Evolutionary conservation across 2,113 vertebrate species (phyloP).

Genomic region (Sphyrna mokarran): DNA sequence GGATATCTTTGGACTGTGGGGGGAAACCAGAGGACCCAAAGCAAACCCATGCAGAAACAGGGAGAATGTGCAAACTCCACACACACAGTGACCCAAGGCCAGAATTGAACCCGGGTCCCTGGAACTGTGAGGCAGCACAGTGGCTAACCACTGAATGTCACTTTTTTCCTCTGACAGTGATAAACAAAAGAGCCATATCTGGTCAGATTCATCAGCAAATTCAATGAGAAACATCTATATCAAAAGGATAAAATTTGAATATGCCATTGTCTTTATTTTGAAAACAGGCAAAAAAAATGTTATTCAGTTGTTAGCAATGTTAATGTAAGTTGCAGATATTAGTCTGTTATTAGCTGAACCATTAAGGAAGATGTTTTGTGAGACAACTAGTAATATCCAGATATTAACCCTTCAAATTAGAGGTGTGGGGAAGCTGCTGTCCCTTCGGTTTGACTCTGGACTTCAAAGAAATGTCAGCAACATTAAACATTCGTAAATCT

Average conservation of each 20-base stretch:
- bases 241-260: neutral
- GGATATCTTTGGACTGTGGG: too few relatives aligned
- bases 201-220: neutral
- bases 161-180: neutral
- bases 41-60: too few relatives aligned
- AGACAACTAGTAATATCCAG: neutral
- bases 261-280: neutral
- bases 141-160: too few relatives aligned
- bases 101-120: too few relatives aligned
- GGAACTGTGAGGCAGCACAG: too few relatives aligned
- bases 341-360: neutral
- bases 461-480: neutral
- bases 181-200: neutral
- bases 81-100: too few relatives aligned
- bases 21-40: too few relatives aligned
- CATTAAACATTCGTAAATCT: neutral
- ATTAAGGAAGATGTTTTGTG: neutral
- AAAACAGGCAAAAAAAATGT: neutral
- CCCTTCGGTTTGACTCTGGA: too few relatives aligned
- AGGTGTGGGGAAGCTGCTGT: neutral
- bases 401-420: neutral
- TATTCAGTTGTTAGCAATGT: neutral
- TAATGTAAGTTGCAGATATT: neutral
- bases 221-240: neutral
- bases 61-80: too few relatives aligned